Percentiles rank a stretch among this genome's conserved stretches.
Conservation (phyloP, 2,797 vertebrate species). For the Falco columbarius region DNA sequence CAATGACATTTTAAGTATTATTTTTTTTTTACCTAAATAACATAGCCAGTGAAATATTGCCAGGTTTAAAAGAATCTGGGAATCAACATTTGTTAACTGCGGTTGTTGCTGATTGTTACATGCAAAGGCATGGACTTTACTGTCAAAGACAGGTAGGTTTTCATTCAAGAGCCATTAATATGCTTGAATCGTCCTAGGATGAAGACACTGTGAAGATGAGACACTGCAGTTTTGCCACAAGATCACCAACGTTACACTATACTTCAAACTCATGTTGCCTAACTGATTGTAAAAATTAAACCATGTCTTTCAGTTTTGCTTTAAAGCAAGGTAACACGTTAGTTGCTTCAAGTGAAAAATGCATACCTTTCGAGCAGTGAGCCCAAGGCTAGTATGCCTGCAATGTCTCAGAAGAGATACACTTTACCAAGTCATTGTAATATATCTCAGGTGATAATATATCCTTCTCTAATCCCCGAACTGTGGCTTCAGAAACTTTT, state of each 20-base stretch:
- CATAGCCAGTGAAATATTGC: neutral
- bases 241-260: neutral
- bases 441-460: neutral
- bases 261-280: neutral
- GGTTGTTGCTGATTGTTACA: neutral
- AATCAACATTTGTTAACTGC: neutral
- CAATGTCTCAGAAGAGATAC: neutral
- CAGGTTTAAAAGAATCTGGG: neutral
- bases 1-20: neutral
- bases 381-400: neutral
- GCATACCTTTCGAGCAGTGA: neutral
- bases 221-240: neutral
- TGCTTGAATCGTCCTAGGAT: neutral
- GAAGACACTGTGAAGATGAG: neutral
- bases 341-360: neutral
- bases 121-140: neutral
- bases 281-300: neutral
- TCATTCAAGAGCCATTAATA: neutral
- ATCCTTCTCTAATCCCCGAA: neutral
- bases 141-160: neutral
- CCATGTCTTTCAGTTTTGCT: neutral
- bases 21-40: neutral
- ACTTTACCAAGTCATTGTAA: neutral
- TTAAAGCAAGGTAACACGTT: neutral
- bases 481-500: neutral